Evolutionary conservation across 1,140 invertebrate genomes (phyloP), one percentile per base, ranked within the genome.

Genomic region (Bombus difficillimus): DNA sequence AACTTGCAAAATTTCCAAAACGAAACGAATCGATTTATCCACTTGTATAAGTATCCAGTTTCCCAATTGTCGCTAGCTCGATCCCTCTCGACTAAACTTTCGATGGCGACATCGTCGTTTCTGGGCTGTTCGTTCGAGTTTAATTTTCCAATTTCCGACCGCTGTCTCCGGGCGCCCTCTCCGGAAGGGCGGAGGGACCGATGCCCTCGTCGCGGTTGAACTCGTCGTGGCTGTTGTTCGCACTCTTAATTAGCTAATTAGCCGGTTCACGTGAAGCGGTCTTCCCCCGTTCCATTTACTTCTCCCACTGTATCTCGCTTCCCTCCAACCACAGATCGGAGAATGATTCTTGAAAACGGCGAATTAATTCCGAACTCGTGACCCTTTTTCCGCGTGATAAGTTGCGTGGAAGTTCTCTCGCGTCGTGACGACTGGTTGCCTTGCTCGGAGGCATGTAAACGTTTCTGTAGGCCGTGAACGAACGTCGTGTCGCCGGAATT

Each of bases 201-300:
- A 28, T 22, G 3, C 22, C 13, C 62, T 13, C 37, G 15, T 25
- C 34, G 8, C 69, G 43, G 66, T 59, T 47, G 69, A 81, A 64
- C 34, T 53, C 53, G 32, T 64, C 43, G 47, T 59, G 68, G 25
- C 62, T 68, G 62, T 59, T 57, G 41, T 41, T 18, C 74, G 74
- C 53, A 28, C 53, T 76, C 43, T 75, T 88, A 88, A 88, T 89
- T 81, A 86, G 76, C 76, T 89, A 88, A 89, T 88, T 86, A 86
- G n/a, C 28, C 68, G 47, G 32, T 66, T 32, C 57, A 62, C 77
- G 18, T 71, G 53, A 53, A 81, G 39, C 57, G 37, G 25, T 64
- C 73, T n/a, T 25, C 13, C 8, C 75, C 1, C 57, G 39, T 32
- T 39, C 81, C 66, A 59, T 88, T 72, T 34, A 18, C 28, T 3